phyloP scores from a whole-genome alignment of 2,888 invertebrate genomes.

The Lasiommata megera region DNA sequence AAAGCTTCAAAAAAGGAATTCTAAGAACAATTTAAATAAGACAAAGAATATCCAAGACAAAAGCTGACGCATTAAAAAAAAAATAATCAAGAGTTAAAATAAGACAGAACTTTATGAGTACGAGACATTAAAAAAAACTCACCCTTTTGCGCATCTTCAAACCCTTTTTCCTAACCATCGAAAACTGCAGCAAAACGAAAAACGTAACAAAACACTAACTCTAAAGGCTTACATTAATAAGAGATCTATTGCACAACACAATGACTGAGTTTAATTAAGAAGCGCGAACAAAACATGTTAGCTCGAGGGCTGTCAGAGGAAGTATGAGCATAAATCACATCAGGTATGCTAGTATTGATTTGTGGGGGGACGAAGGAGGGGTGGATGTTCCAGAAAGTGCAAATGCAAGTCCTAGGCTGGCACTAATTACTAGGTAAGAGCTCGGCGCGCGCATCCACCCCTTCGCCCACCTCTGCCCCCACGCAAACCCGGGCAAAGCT shows the following conservation, averaged over 20 bases:
- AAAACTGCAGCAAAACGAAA: not conserved
- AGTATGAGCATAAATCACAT: slow-evolving; percentile 11
- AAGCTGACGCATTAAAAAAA: not conserved
- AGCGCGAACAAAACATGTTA: not conserved
- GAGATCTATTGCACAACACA: not conserved
- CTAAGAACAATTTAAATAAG: not conserved
- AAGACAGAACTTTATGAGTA: not conserved
- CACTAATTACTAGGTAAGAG: slow-evolving; percentile 13
- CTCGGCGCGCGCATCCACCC: slow-evolving; percentile 23
- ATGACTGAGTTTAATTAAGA: not conserved
- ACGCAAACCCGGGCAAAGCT: slow-evolving; percentile 19
- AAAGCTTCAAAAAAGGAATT: not conserved
- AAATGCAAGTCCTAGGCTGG: slow-evolving; percentile 22
- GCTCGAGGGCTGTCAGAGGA: not conserved
- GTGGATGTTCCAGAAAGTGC: slow-evolving; percentile 20
- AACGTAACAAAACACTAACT: not conserved
- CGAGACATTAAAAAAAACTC: not conserved
- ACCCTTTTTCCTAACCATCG: not conserved
- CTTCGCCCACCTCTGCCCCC: slow-evolving; percentile 9
- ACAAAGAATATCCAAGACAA: not conserved
- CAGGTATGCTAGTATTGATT: slow-evolving; percentile 23
- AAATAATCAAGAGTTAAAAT: not conserved
- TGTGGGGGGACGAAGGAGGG: slow-evolving; percentile 19
- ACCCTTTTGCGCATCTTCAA: slow-evolving; percentile 7
- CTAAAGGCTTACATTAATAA: not conserved